Conservation (phyloP, 2,113 vertebrate species). For the Saguinus imperator region DNA sequence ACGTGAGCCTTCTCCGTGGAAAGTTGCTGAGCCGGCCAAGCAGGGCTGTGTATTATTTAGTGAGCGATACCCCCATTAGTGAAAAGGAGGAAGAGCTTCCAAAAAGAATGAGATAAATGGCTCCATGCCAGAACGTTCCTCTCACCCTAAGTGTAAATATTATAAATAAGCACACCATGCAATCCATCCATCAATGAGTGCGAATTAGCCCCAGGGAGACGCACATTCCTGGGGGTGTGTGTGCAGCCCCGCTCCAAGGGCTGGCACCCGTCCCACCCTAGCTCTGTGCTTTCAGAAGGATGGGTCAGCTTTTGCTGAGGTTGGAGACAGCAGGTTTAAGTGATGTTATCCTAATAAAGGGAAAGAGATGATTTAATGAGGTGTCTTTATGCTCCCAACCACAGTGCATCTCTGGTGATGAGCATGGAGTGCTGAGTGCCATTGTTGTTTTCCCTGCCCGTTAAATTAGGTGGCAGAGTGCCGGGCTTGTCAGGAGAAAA, state of each 20-base stretch:
- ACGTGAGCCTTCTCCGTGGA: rapidly evolving
- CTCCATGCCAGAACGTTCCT: background rate
- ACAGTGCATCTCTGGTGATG: background rate
- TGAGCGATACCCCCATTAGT: slow-evolving; percentile 17
- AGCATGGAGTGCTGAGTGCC: background rate
- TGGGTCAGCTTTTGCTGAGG: no score
- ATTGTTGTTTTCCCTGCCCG: background rate
- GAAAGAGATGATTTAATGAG: background rate
- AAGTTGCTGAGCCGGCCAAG: background rate
- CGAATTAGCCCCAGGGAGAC: rapidly evolving
- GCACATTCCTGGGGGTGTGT: rapidly evolving
- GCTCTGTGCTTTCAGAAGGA: background rate
- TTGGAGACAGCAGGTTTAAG: background rate
- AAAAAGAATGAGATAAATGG: background rate
- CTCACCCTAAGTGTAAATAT: background rate
- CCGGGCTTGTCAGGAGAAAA: background rate
- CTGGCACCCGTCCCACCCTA: rapidly evolving
- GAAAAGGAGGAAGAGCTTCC: slow-evolving; percentile 39
- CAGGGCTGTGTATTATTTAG: background rate
- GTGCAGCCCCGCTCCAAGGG: background rate
- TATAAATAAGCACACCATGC: background rate
- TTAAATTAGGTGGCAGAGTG: background rate
- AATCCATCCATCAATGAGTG: background rate
- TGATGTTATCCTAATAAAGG: background rate
- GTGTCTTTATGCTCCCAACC: background rate